Base-by-base conservation (phyloP, 1,140 invertebrate genomes). In the Caerostris darwini region DNA sequence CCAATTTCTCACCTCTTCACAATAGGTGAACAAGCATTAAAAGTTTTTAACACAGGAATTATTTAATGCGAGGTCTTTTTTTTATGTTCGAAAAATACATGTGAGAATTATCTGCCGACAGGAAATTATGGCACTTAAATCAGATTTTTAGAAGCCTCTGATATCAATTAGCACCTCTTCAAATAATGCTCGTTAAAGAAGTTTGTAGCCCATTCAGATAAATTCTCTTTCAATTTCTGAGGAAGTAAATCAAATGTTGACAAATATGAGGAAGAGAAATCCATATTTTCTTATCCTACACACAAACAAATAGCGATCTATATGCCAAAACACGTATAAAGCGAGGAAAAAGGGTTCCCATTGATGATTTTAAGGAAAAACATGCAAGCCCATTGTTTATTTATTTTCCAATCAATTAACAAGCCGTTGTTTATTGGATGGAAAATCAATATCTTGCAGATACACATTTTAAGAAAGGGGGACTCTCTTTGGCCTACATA, bases 211-310 rank as follows among this genome's bases (percentile, higher is more conserved):
- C 34, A 34, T 34, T 34, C 34, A 34, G 34, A 34, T 34, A 34
- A n/a, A 34, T 34, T 34, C 34, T 34, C 34, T 34, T 34, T 34
- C 34, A 34, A 34, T 4, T 77, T 8, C 14, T 3, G 34, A 50
- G 71, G 71, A 77, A 77, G 71, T 77, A 50, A 34, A 77, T 12
- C 50, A 4, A 71, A 71, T 71, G 19, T 50, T 50, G 71, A 34
- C 7, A 50, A 53, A 77, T 53, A 77, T 77, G 71, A 77, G 71
- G 71, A 77, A 77, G 71, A 19, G 53, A 77, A 50, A 53, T 77
- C 34, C 19, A 77, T 53, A 77, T 77, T 77, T 77, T 77, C 34
- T 77, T 77, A 77, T 77, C 71, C 71, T 19, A 50, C 7, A 2
- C 34, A 5, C 34, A 12, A 50, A 53, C 10, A 77, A 77, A 77